A percentile compares a stretch with the other conserved stretches of the same genome.
phyloP scores from a whole-genome alignment of 2,797 vertebrate genomes.

The Astyanax mexicanus region DNA sequence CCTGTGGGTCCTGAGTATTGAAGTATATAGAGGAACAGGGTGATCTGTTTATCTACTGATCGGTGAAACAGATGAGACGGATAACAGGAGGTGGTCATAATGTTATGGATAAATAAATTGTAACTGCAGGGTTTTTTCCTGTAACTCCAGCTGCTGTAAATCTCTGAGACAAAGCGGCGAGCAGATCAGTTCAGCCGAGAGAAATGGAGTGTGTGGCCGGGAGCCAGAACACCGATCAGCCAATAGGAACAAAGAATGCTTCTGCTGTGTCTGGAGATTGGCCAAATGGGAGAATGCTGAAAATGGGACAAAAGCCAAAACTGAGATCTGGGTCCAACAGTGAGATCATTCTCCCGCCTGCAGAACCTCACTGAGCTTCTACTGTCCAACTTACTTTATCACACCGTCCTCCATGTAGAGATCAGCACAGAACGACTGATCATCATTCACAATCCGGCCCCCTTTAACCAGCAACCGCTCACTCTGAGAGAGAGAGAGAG shows the following conservation, averaged over 20 bases:
- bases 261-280: conserved; percentile 1
- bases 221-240: conserved; percentile 10
- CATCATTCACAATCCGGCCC: conserved; percentile 96
- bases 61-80: no score
- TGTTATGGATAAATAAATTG: no score
- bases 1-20: no score
- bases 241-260: conserved; percentile 20
- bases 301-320: conserved; percentile 8
- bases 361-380: no score
- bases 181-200: conserved; percentile 55
- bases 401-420: conserved; percentile 98
- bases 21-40: no score
- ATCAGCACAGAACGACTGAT: conserved; percentile 95
- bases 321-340: background rate
- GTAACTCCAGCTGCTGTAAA: conserved; percentile 35
- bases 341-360: background rate
- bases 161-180: conserved; percentile 61
- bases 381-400: conserved; percentile 86
- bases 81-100: no score
- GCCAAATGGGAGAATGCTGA: conserved; percentile 8
- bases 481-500: conserved; percentile 77
- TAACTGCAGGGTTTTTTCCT: conserved; percentile 42
- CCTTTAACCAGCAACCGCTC: conserved; percentile 98
- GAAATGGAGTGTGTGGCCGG: background rate
- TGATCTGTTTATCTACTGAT: no score